phyloP scores from a whole-genome alignment of 2,888 invertebrate genomes.

The Andrena bicolor region DNA sequence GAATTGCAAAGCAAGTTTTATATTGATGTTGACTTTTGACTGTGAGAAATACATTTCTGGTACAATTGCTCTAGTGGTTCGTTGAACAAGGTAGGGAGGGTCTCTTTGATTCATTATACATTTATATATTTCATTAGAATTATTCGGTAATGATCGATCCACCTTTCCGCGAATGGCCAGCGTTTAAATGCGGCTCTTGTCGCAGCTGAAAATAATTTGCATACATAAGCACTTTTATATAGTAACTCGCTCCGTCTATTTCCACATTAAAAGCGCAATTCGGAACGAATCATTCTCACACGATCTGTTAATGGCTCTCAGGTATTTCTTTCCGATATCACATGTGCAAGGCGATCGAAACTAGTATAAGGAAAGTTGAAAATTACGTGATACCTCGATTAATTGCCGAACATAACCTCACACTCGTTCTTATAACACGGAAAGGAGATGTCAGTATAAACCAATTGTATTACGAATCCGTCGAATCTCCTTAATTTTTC shows the following conservation, averaged over 20 bases:
- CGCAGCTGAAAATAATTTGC: conserved; percentile 50
- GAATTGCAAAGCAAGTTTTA: conserved; percentile 56
- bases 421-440: conserved; percentile 70
- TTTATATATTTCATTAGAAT: conserved; percentile 54
- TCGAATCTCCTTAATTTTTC: conserved; percentile 76
- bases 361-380: conserved; percentile 43
- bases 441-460: conserved; percentile 78
- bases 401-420: conserved; percentile 83
- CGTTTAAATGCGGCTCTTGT: conserved; percentile 56
- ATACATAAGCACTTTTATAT: conserved; percentile 52
- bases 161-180: conserved; percentile 23
- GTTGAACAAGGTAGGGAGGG: conserved; percentile 71
- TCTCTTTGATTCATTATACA: conserved; percentile 57
- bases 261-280: conserved; percentile 30
- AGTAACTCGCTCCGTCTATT: conserved; percentile 26
- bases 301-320: conserved; percentile 46
- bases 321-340: conserved; percentile 54
- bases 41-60: conserved; percentile 66
- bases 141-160: conserved; percentile 44
- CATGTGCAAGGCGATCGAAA: conserved; percentile 58
- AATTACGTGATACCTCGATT: conserved; percentile 71
- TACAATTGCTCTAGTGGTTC: conserved; percentile 63
- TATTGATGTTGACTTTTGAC: conserved; percentile 64
- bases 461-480: conserved; percentile 76
- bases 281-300: conserved; percentile 20